phyloP scores from a whole-genome alignment of 2,113 vertebrate species.

The Aix galericulata region DNA sequence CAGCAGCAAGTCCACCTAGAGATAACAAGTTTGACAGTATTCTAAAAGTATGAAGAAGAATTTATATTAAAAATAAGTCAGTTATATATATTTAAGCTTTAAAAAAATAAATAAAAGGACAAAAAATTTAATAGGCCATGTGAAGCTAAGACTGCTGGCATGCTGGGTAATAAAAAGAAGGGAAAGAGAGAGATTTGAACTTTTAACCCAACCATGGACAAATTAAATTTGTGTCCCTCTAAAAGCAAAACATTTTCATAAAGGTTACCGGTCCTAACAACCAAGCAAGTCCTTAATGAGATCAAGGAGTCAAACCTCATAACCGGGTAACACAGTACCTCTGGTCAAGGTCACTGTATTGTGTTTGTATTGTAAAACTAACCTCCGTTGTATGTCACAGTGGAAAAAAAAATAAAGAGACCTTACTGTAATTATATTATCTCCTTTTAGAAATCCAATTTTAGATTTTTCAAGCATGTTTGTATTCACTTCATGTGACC shows the following conservation, averaged over 20 bases:
- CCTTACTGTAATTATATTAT: neutral
- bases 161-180: neutral
- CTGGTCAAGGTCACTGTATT: neutral
- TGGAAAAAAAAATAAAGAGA: neutral
- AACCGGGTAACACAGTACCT: neutral
- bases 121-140: neutral
- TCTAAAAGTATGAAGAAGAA: neutral
- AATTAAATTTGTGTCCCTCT: neutral
- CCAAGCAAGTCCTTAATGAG: neutral
- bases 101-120: neutral
- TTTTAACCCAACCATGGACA: neutral
- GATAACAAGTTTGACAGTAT: neutral
- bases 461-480: neutral
- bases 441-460: neutral
- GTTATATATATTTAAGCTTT: neutral
- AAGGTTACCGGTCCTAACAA: neutral
- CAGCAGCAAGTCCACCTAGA: neutral
- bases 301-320: conserved; percentile 1
- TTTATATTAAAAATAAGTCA: conserved; percentile 24
- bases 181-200: neutral
- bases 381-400: neutral
- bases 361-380: neutral
- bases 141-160: neutral
- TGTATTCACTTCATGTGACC: neutral
- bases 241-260: neutral